A percentile compares a stretch with the other conserved stretches of the same genome.
Conservation (phyloP, 2,888 invertebrate genomes). For the Dermolepida albohirtum region DNA sequence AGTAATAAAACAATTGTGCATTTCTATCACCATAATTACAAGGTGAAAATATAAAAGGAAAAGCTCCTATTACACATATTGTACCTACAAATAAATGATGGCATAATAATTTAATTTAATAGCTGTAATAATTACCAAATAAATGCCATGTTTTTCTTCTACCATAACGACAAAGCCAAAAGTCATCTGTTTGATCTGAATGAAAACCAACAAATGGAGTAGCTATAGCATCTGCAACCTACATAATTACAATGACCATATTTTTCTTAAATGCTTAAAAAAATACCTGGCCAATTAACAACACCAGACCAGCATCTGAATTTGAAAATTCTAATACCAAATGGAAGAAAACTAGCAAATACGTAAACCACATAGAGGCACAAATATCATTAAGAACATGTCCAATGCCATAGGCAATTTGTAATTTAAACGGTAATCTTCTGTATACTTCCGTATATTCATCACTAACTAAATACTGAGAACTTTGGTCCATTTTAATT, state of each 20-base stretch:
- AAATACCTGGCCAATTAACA: slow-evolving; percentile 84
- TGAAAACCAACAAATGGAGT: slow-evolving; percentile 90
- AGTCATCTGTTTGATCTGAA: slow-evolving; percentile 79
- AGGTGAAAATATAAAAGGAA: slow-evolving; percentile 88
- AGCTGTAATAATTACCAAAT: slow-evolving; percentile 72
- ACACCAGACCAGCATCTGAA: slow-evolving; percentile 72
- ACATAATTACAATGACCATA: slow-evolving; percentile 20
- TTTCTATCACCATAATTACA: slow-evolving; percentile 78
- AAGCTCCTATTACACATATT: slow-evolving; percentile 78
- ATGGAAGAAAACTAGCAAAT: slow-evolving; percentile 86
- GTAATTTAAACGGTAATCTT: slow-evolving; percentile 62
- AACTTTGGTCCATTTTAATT: slow-evolving; percentile 51
- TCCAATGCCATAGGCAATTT: slow-evolving; percentile 79
- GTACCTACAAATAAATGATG: slow-evolving; percentile 69
- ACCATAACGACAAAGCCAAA: slow-evolving; percentile 79
- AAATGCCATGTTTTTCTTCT: slow-evolving; percentile 91
- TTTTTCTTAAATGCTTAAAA: slow-evolving; percentile 71
- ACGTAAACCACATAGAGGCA: slow-evolving; percentile 96
- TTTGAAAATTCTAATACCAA: slow-evolving; percentile 71
- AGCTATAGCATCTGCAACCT: slow-evolving; percentile 85
- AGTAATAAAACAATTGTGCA: slow-evolving; percentile 81
- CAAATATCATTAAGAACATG: slow-evolving; percentile 94
- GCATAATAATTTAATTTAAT: slow-evolving; percentile 31
- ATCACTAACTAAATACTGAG: slow-evolving; percentile 54
- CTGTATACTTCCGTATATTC: slow-evolving; percentile 68